Conservation (phyloP, 2,888 invertebrate genomes). For the Fragum sueziense region DNA sequence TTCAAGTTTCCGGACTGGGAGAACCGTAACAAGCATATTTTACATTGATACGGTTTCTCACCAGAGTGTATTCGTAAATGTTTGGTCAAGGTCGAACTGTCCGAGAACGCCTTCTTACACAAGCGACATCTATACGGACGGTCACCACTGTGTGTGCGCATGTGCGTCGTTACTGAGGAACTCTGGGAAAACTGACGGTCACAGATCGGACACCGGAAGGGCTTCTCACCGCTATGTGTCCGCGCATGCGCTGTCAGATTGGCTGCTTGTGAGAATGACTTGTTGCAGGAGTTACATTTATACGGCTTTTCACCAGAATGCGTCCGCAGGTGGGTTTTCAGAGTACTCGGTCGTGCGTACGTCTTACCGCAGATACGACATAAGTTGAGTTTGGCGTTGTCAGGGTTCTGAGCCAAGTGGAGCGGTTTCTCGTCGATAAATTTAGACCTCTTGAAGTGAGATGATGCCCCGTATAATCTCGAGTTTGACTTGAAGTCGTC, state of each 20-base stretch:
- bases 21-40: slow-evolving; percentile 96
- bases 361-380: slow-evolving; percentile 98
- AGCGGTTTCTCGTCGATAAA: slow-evolving; percentile 65
- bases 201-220: slow-evolving; percentile 98
- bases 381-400: slow-evolving; percentile 85
- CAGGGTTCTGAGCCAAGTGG: slow-evolving; percentile 52
- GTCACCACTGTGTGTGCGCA: slow-evolving; percentile 99
- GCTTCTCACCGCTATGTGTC: slow-evolving; percentile 98
- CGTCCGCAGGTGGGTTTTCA: slow-evolving; percentile 98
- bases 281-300: slow-evolving; percentile 88
- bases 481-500: slow-evolving; percentile 71
- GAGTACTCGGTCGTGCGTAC: slow-evolving; percentile 95
- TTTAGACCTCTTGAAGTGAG: slow-evolving; percentile 68
- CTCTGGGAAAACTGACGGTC: slow-evolving; percentile 97
- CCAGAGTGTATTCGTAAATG: slow-evolving; percentile 93
- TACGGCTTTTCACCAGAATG: slow-evolving; percentile 98
- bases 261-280: slow-evolving; percentile 98
- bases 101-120: slow-evolving; percentile 99
- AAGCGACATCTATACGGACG: slow-evolving; percentile 96
- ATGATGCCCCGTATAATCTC: slow-evolving; percentile 60
- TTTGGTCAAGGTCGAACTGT: slow-evolving; percentile 98
- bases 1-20: slow-evolving; percentile 99
- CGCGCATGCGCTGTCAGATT: slow-evolving; percentile 98
- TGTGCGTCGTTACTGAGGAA: slow-evolving; percentile 97
- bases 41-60: slow-evolving; percentile 97